Evolutionary conservation across 2,797 vertebrate genomes (phyloP), one percentile per base, ranked within the genome.

Genomic region (Garrulus glandarius): DNA sequence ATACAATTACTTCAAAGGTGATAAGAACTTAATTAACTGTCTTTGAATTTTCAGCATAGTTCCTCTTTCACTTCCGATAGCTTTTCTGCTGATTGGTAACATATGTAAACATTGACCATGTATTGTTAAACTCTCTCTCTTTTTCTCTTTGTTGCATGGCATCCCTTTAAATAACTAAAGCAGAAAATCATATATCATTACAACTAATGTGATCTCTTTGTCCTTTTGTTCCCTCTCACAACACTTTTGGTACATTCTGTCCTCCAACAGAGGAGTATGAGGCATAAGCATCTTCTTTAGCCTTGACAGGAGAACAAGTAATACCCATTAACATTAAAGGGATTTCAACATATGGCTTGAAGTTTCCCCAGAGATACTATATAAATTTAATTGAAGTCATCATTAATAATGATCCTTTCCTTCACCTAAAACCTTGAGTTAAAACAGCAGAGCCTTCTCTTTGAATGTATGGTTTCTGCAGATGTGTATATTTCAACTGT

Each of bases 311-410:
- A 90, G 72, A 88, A 55, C 50, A 84, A 87, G 84, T 78, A 81
- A 65, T 75, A 71, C 19, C 47, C 29, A 78, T 93, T 95, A 93
- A 71, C 79, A 77, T 84, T 84, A 76, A 94, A 85, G 39, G 26
- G 16, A 75, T 92, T 94, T 94, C 82, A 94, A 55, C 92, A 83
- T 83, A 72, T 63, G 76, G 63, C 70, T 86, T 91, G 64, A 94
- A 37, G 59, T 87, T 93, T 93, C 76, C 87, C 79, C 30, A 49
- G 88, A 72, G 60, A 77, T 80, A 50, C 55, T 67, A 32, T 36
- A 75, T 80, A 64, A 89, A 76, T 93, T 88, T 87, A 89, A 76
- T 88, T 61, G 87, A 91, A 79, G 50, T 71, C 74, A 80, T 94
- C 26, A 77, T 96, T 87, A 94, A 59, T 84, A 87, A 57, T 67